phyloP scores from a whole-genome alignment of 2,797 vertebrate species.

The Poeciliopsis infans region DNA sequence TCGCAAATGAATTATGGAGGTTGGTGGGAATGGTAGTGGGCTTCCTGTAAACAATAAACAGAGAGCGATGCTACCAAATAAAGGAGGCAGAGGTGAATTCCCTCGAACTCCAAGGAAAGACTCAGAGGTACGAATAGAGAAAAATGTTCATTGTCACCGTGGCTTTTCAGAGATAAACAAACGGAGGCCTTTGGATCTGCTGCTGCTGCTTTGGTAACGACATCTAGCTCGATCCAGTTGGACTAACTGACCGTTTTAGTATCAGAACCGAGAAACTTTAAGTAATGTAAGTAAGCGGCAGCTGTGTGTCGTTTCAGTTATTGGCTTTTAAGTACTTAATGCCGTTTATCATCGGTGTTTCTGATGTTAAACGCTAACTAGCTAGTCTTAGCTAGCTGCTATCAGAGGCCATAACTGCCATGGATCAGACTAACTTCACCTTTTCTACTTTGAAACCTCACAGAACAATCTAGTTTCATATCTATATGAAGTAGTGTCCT shows the following conservation, averaged over 20 bases:
- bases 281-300: not conserved
- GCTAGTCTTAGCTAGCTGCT: slow-evolving; percentile 36
- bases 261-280: not conserved
- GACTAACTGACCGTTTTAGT: not conserved
- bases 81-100: slow-evolving; percentile 86
- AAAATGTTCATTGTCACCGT: not conserved
- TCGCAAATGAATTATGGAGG: slow-evolving; percentile 76
- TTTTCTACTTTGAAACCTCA: not conserved
- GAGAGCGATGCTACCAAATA: slow-evolving; percentile 81
- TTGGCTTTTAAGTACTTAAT: rapidly evolving
- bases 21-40: slow-evolving; percentile 75
- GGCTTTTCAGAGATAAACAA: not conserved
- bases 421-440: not conserved
- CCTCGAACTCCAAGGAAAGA: slow-evolving; percentile 93
- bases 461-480: not conserved
- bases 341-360: not conserved
- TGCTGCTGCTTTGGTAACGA: not conserved
- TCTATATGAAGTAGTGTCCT: too few species aligned
- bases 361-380: slow-evolving; percentile 13
- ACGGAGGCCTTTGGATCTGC: slow-evolving; percentile 16
- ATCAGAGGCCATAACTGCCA: slow-evolving; percentile 29
- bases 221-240: slow-evolving; percentile 32
- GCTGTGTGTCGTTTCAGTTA: not conserved
- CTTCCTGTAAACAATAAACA: slow-evolving; percentile 89
- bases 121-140: slow-evolving; percentile 85